Conservation (phyloP, 2,888 invertebrate species). For the Pyrrhosoma nymphula region DNA sequence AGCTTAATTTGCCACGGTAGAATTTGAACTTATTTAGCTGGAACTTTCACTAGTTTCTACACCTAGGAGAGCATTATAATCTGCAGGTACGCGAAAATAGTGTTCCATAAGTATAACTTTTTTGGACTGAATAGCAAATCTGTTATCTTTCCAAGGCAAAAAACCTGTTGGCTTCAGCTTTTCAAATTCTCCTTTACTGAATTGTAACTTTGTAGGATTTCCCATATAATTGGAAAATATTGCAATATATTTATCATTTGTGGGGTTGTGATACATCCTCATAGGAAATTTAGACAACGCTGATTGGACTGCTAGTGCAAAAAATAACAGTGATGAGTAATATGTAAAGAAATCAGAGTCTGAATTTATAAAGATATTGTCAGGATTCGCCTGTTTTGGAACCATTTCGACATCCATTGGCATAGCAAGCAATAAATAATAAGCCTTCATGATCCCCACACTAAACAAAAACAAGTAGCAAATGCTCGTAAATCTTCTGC, state of each 20-base stretch:
- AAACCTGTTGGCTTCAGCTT: not conserved
- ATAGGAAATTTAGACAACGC: not conserved
- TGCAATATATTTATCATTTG: not conserved
- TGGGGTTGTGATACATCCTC: conserved; percentile 38
- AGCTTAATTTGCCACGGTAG: not conserved
- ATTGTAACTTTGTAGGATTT: not conserved
- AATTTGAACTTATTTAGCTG: not conserved
- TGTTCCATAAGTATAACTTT: conserved; percentile 16
- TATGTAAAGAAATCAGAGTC: not conserved
- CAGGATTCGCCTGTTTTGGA: accelerated
- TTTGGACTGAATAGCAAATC: not conserved
- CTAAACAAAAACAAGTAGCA: not conserved
- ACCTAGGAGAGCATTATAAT: conserved; percentile 32
- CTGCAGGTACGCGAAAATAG: conserved; percentile 14
- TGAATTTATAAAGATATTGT: not conserved
- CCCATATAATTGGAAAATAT: not conserved
- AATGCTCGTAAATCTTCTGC: not conserved
- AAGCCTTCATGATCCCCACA: not conserved
- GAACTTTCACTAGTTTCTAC: not conserved
- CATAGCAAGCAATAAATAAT: not conserved
- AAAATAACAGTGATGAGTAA: not conserved
- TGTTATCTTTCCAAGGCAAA: conserved; percentile 9
- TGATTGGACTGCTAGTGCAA: not conserved
- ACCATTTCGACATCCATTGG: not conserved
- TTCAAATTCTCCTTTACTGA: not conserved